Evolutionary conservation across 2,888 invertebrate species (phyloP).

Genomic region (Apamea anceps): DNA sequence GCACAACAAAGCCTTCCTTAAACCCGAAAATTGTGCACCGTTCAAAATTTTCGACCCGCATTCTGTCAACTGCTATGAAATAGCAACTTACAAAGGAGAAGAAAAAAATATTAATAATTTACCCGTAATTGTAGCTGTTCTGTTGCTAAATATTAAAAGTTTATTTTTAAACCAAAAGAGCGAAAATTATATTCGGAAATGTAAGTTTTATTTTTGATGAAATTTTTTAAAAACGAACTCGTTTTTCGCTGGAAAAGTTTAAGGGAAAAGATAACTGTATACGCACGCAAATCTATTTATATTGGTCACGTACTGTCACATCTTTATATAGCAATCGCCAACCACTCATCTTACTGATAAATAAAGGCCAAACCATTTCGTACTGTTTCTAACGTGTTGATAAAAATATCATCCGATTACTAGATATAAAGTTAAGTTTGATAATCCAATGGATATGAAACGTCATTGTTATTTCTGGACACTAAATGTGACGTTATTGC

Average conservation of each 20-base stretch:
- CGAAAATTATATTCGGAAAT: neutral
- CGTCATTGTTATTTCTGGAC: slow-evolving; percentile 63
- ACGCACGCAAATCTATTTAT: slow-evolving; percentile 21
- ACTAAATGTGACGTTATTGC: slow-evolving; percentile 66
- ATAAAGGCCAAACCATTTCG: slow-evolving; percentile 35
- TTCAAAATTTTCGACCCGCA: slow-evolving; percentile 88
- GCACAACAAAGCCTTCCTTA: slow-evolving; percentile 90
- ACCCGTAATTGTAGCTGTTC: slow-evolving; percentile 14
- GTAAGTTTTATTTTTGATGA: neutral
- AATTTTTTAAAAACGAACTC: neutral
- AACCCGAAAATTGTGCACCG: slow-evolving; percentile 89
- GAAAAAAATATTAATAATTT: slow-evolving; percentile 59
- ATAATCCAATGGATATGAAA: slow-evolving; percentile 52
- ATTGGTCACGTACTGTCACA: slow-evolving; percentile 28
- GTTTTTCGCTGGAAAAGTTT: slow-evolving; percentile 21
- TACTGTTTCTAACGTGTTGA: slow-evolving; percentile 48
- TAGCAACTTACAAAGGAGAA: slow-evolving; percentile 66
- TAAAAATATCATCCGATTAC: slow-evolving; percentile 58
- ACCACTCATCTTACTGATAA: slow-evolving; percentile 58
- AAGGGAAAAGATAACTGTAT: slow-evolving; percentile 39
- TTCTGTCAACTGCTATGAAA: slow-evolving; percentile 82
- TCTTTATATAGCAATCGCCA: slow-evolving; percentile 44
- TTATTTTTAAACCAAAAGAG: neutral
- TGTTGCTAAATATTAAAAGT: neutral
- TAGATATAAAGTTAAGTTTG: slow-evolving; percentile 44